These are phyloP conservation scores for Gobionotothen gibberifrons DNA, from an alignment of 2,797 vertebrate genomes.

Conservation along the genomic window DNA sequence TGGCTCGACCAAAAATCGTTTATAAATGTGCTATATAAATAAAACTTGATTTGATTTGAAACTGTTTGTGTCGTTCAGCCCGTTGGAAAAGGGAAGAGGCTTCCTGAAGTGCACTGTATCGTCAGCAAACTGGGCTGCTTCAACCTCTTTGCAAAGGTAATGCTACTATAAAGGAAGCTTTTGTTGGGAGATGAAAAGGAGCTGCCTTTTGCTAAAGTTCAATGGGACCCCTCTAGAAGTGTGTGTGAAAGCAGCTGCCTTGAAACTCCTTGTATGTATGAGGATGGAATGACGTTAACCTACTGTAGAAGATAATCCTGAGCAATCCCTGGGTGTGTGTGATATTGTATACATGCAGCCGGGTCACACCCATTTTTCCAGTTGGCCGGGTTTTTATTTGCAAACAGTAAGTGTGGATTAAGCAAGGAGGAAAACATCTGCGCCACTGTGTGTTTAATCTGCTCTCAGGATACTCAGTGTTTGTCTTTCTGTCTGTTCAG, in stretches of 20 bases:
- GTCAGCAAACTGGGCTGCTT: conserved; percentile 98
- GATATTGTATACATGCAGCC: not conserved
- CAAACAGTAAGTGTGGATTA: conserved; percentile 9
- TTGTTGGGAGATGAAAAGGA: conserved; percentile 23
- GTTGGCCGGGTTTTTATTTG: conserved; percentile 5
- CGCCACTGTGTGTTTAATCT: conserved; percentile 27
- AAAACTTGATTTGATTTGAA: not conserved
- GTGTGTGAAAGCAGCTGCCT: conserved; percentile 28
- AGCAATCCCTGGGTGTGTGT: conserved; percentile 49
- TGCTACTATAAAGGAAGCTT: conserved; percentile 24
- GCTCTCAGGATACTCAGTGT: conserved; percentile 5
- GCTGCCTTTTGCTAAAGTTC: conserved; percentile 22
- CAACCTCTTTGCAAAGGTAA: conserved; percentile 98
- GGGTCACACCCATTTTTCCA: conserved; percentile 30
- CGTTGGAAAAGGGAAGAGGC: conserved; percentile 93
- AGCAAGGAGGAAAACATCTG: conserved; percentile 9
- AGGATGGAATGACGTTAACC: conserved; percentile 31
- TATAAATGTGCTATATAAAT: too few relatives aligned
- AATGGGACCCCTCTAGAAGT: conserved; percentile 32
- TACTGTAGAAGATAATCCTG: conserved; percentile 45
- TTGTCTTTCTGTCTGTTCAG: conserved; percentile 73
- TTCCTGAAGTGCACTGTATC: conserved; percentile 97
- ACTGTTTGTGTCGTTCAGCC: conserved; percentile 84
- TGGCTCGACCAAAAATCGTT: too few relatives aligned
- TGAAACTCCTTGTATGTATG: conserved; percentile 27